Base-by-base conservation (phyloP, 2,888 invertebrate genomes). In the Rhagophthalmus giganteus region DNA sequence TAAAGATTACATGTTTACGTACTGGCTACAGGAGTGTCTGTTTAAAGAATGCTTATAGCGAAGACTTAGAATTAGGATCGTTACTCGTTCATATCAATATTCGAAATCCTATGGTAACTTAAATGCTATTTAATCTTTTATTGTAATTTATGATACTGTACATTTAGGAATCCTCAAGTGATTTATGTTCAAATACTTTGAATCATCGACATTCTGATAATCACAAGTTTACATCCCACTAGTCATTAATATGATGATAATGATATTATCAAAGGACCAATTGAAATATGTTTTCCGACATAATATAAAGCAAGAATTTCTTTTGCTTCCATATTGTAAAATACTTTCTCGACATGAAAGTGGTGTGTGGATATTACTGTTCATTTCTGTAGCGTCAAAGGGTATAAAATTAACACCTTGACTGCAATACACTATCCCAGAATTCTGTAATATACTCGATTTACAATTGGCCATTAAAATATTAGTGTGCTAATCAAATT, bases 21-120 rank as follows among this genome's bases (percentile, higher is more conserved):
- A 82, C 85, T 51, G 97, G 99, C 0, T 96, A 88, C 74, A 83
- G 98, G 45, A 95, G 96, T 72, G 86, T 99, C 9, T 87, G 88
- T 6, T 78, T 99, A 47, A 87, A 85, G 60, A 99, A 99, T 74
- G 89, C 86, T 20, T 92, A 82, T 73, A 93, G 92, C 54, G 97
- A 98, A 76, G 92, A 94, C 65, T 76, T 96, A 37, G 98, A 98
- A 74, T 77, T 99, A 42, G 88, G 95, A 0, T 87, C 95, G 0
- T 78, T 98, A 10, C 80, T 98, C 45, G 84, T 98, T 30, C 88
- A 93, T 71, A 81, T 92, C 40, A 81, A 81, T 61, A 83, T 89
- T 54, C 79, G 75, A 64, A 79, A 77, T 63, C 73, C 74, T 40
- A 65, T 68, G 53, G 70, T 67, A 56, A 65, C 67, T 63, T 20